Conservation (phyloP, 2,113 vertebrate species). For the Coptodon bakossiorum region DNA sequence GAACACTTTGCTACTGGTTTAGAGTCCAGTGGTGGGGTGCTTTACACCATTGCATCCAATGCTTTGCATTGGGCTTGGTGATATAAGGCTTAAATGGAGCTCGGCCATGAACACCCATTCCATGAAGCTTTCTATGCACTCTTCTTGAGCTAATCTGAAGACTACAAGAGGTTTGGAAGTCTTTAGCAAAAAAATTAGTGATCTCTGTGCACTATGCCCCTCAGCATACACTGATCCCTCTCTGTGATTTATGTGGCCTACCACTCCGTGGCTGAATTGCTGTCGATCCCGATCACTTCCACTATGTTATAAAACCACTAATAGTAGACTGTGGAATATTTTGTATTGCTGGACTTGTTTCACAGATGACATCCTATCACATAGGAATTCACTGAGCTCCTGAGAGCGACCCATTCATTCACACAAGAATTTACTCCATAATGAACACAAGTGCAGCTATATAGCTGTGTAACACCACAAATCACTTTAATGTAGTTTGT, state of each 20-base stretch:
- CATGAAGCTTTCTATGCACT: neutral
- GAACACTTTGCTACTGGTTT: neutral
- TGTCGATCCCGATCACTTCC: neutral
- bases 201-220: neutral
- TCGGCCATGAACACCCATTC: neutral
- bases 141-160: neutral
- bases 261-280: neutral
- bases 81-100: neutral
- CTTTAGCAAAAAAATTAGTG: neutral
- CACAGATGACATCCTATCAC: neutral
- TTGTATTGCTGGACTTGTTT: neutral
- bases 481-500: neutral
- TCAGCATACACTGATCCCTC: neutral
- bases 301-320: neutral
- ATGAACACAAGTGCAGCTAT: neutral
- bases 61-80: fast-evolving
- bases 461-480: neutral
- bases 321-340: neutral
- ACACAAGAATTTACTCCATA: neutral
- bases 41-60: neutral
- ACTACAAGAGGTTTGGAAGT: neutral
- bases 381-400: neutral
- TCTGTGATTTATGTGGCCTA: neutral
- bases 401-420: neutral
- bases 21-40: neutral